These are phyloP conservation scores for Chaetodon trifascialis DNA, from an alignment of 2,113 vertebrate species.

Conservation along the genomic window DNA sequence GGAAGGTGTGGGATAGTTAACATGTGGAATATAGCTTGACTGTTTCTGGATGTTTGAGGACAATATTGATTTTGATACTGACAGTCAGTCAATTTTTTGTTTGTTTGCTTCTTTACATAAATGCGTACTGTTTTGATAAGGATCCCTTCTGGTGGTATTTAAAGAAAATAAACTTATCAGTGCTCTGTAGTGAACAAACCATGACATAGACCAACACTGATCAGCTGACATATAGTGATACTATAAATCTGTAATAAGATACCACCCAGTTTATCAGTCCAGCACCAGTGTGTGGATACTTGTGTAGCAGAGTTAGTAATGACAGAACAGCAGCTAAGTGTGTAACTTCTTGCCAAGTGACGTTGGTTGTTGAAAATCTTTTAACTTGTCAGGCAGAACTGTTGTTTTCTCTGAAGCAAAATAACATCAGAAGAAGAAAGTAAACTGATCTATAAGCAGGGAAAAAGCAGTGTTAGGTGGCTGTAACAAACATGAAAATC, in stretches of 20 bases:
- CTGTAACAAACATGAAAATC: too few species aligned
- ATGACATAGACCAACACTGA: background rate
- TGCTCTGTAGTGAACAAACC: background rate
- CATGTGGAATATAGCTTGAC: background rate
- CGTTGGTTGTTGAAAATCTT: too few species aligned
- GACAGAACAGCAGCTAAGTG: too few species aligned
- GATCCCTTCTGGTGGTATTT: background rate
- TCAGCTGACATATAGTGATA: background rate
- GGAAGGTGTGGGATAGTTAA: background rate
- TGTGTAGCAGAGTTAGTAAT: too few species aligned
- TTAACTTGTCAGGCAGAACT: too few species aligned
- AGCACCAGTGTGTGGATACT: too few species aligned
- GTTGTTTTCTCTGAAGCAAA: too few species aligned
- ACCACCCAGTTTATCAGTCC: too few species aligned
- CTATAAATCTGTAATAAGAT: background rate
- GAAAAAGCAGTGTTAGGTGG: too few species aligned
- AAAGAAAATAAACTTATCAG: background rate
- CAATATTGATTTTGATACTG: background rate
- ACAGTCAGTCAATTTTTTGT: background rate
- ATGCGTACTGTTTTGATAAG: background rate
- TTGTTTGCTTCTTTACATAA: background rate
- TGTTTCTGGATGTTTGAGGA: background rate
- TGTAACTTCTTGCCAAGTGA: too few species aligned
- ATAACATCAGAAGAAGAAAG: too few species aligned
- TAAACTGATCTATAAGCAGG: too few species aligned